phyloP scores from a whole-genome alignment of 2,888 invertebrate species.

The Protodeltote pygarga region DNA sequence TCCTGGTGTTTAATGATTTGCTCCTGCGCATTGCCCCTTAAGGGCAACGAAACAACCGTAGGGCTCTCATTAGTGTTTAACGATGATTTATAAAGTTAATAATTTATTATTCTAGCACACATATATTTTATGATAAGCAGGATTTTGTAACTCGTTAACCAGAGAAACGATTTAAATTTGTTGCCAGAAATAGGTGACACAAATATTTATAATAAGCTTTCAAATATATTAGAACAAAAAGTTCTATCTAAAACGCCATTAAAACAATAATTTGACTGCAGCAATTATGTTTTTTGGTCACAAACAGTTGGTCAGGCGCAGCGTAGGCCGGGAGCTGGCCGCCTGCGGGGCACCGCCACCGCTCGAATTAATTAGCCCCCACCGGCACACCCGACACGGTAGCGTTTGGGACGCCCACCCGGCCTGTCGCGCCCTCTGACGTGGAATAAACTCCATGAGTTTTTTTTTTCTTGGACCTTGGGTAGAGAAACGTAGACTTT shows the following conservation, averaged over 20 bases:
- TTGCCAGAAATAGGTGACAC: too few species aligned
- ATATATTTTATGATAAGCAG: constrained; percentile 9
- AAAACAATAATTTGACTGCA: not conserved
- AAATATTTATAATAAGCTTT: not conserved
- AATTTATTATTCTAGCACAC: constrained; percentile 34
- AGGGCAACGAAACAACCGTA: constrained; percentile 29
- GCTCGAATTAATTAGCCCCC: constrained; percentile 51
- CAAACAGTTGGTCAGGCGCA: constrained; percentile 5
- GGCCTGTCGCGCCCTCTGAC: constrained; percentile 21
- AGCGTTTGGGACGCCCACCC: constrained; percentile 52
- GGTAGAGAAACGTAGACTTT: too few species aligned
- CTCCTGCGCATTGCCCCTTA: constrained; percentile 29
- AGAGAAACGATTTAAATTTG: too few species aligned
- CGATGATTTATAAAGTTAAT: constrained; percentile 35
- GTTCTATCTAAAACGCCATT: not conserved
- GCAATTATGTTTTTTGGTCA: constrained; percentile 19
- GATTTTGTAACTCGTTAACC: constrained; percentile 6
- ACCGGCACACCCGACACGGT: constrained; percentile 22
- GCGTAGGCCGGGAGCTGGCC: constrained; percentile 52
- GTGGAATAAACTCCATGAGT: not conserved
- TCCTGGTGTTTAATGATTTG: constrained; percentile 41
- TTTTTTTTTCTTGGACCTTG: constrained; percentile 2
- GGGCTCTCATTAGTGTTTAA: constrained; percentile 44
- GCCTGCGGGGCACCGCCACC: constrained; percentile 46
- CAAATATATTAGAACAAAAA: not conserved